phyloP scores from a whole-genome alignment of 2,797 vertebrate genomes.

The Hydrocynus forskahlii region DNA sequence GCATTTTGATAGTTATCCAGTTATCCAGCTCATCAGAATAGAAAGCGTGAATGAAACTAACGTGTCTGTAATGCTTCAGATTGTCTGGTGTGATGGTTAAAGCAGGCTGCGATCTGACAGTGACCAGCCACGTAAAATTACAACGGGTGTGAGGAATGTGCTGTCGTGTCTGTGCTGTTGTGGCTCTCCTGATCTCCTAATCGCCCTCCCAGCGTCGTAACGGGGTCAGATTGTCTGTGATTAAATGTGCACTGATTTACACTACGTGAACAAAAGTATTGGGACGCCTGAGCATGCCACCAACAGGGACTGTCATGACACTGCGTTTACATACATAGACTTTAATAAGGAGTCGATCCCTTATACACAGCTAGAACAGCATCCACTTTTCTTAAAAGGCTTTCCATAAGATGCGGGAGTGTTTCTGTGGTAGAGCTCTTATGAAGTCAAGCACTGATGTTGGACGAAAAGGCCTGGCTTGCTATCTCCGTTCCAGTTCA shows the following conservation, averaged over 20 bases:
- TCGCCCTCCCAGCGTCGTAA: neutral
- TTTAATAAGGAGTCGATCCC: too few species aligned
- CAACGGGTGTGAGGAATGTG: conserved; percentile 56
- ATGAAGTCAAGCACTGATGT: too few species aligned
- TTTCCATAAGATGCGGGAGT: too few species aligned
- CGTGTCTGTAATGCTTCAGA: neutral
- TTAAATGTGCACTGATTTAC: conserved; percentile 2
- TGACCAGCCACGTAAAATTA: neutral
- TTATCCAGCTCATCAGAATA: neutral
- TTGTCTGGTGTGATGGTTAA: conserved; percentile 2
- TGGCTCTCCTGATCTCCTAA: neutral
- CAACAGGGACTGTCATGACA: too few species aligned
- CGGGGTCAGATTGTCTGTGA: neutral
- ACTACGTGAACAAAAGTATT: too few species aligned
- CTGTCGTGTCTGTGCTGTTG: conserved; percentile 28
- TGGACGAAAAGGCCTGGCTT: too few species aligned
- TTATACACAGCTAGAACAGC: too few species aligned
- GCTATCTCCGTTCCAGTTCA: too few species aligned
- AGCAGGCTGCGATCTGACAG: neutral
- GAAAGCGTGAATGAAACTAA: neutral
- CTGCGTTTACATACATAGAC: too few species aligned
- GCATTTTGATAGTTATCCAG: neutral
- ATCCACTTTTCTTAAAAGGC: too few species aligned
- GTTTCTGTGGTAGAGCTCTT: too few species aligned
- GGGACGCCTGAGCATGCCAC: too few species aligned